These are phyloP conservation scores for Urosaurus nigricauda DNA, from an alignment of 2,797 vertebrate genomes.

Conservation along the genomic window DNA sequence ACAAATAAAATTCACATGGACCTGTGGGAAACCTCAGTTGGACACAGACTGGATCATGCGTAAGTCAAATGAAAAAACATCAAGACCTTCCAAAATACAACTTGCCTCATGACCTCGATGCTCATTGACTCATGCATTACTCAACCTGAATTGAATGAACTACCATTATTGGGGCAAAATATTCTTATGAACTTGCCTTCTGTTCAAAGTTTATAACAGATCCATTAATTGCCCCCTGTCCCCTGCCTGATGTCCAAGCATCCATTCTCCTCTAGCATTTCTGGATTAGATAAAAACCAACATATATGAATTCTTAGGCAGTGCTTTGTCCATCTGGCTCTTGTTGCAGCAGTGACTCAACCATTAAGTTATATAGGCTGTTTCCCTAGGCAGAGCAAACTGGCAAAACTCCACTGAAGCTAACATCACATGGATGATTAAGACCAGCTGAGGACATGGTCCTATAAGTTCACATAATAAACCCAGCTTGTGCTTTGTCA, in stretches of 20 bases:
- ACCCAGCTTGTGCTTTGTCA: neutral
- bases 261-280: neutral
- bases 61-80: neutral
- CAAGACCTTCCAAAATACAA: neutral
- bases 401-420: constrained; percentile 4
- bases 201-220: neutral
- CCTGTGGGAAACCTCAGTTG: neutral
- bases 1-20: neutral
- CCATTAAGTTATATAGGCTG: neutral
- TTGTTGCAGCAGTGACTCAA: constrained; percentile 17
- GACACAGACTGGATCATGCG: neutral
- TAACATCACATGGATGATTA: neutral
- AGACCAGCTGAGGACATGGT: neutral
- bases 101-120: neutral
- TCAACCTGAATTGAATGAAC: neutral
- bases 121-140: neutral
- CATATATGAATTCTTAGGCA: neutral
- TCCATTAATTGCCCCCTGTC: neutral
- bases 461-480: neutral
- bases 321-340: constrained; percentile 8
- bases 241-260: neutral
- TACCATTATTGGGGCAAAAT: neutral
- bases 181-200: neutral
- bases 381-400: neutral
- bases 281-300: constrained; percentile 13